Base-by-base conservation (phyloP, 2,797 vertebrate genomes). In the Galagoides demidoff region DNA sequence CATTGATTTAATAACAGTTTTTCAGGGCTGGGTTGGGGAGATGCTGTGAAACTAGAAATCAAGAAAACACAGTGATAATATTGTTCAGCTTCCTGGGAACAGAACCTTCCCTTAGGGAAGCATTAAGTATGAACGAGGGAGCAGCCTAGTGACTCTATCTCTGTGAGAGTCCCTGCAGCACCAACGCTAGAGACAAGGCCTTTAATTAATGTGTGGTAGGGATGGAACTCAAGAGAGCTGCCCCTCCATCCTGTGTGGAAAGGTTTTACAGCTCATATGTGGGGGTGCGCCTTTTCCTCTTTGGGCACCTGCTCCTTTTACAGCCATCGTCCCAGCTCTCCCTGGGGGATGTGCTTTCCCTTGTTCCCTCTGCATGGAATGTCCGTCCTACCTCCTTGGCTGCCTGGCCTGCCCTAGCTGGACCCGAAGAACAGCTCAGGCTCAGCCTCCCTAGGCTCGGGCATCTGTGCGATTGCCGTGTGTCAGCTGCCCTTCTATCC, bases 31-130 rank as follows among this genome's bases (percentile, higher is more conserved):
- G 14, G 31, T 11, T 76, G 37, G 73, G 34, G 73, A 68, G 74
- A 84, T 25, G 49, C 59, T 11, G 0, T 64, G 85, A 94, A 81
- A 45, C 27, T 64, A 14, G 34, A 92, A 91, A 61, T 92, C 37
- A 81, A 90, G 86, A 70, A 93, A 85, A 55, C 55, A 85, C n/a
- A 88, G 52, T 45, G 52, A 77, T 88, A 66, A 86, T 95, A 77
- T 59, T 64, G 78, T 45, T 95, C 70, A 7, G 74, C 37, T 95
- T 90, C 34, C 71, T 74, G 77, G 86, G 89, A 85, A 85, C 19
- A 34, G 85, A 89, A 68, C 20, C 23, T 73, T 85, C 74, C 79
- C 84, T 86, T 88, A 76, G 88, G 63, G 93, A 79, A 70, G 25
- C 68, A 0, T 19, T 45, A 39, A 19, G 17, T 79, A 57, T 31